These are phyloP conservation scores for Garra rufa DNA, from an alignment of 2,113 vertebrate genomes.

Conservation along the genomic window DNA sequence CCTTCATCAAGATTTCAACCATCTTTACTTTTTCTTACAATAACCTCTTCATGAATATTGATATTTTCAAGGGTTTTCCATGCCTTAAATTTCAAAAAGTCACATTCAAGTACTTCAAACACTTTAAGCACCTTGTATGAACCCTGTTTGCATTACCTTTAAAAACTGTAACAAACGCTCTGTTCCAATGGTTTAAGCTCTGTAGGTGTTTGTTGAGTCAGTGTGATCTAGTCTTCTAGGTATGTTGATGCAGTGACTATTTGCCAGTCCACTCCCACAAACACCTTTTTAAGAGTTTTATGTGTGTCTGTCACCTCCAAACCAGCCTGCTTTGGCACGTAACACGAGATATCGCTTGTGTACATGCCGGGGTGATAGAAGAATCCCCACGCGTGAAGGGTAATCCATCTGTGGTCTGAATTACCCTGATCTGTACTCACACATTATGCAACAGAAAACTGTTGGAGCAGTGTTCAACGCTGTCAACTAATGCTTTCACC, in stretches of 20 bases:
- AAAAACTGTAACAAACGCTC: not conserved
- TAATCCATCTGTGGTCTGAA: not conserved
- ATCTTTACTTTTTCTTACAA: too few relatives aligned
- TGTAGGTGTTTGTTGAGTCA: not conserved
- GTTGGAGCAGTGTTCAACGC: not conserved
- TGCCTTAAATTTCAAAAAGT: too few relatives aligned
- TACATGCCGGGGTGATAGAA: not conserved
- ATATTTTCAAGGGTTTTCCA: too few relatives aligned
- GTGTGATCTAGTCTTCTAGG: not conserved
- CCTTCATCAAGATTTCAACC: too few relatives aligned
- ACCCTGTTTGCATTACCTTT: too few relatives aligned
- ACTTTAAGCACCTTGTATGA: too few relatives aligned
- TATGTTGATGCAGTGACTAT: not conserved
- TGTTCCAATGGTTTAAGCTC: not conserved
- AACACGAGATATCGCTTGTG: not conserved
- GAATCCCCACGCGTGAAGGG: not conserved
- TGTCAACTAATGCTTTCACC: not conserved
- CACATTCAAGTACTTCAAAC: too few relatives aligned
- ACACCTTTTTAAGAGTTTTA: constrained; percentile 3
- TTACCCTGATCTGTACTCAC: not conserved
- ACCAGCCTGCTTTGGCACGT: not conserved
- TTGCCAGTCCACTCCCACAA: not conserved
- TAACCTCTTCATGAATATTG: too few relatives aligned
- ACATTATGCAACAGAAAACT: constrained; percentile 4
- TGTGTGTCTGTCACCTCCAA: not conserved